Conservation (phyloP, 30 jellyfish, hydroid and myxozoan species). For the Kudoa iwatai region DNA sequence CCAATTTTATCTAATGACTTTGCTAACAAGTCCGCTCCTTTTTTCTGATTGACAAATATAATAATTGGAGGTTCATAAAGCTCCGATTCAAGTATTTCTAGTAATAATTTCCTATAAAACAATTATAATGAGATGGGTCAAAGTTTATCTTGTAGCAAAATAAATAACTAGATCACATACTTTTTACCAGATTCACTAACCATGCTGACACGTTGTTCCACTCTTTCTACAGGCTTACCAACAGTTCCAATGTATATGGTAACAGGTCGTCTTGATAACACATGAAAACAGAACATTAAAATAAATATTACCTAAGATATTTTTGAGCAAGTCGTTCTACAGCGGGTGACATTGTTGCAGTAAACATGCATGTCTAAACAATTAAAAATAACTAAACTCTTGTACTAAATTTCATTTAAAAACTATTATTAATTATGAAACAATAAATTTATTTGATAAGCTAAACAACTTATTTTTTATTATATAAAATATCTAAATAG, state of each 20-base stretch:
- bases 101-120: constrained; percentile 19
- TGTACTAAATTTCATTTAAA: no score
- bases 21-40: constrained; percentile 48
- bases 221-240: constrained; percentile 92
- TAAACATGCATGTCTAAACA: constrained; percentile 90
- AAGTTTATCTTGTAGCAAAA: no score
- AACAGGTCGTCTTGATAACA: constrained; percentile 98
- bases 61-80: constrained; percentile 79
- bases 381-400: no score
- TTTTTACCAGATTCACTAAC: constrained; percentile 20
- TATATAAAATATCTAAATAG: no score
- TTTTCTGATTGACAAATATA: constrained; percentile 62
- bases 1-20: constrained; percentile 76
- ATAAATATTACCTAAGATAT: no score
- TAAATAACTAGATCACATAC: no score
- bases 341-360: constrained; percentile 93
- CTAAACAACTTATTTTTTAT: no score
- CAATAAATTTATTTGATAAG: no score
- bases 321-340: constrained; percentile 74
- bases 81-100: constrained; percentile 16
- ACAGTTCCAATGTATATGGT: constrained; percentile 67
- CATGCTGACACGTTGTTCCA: constrained; percentile 40
- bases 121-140: no score
- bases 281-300: no score
- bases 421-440: no score